A percentile compares a stretch with the other conserved stretches of the same genome.
phyloP scores from a whole-genome alignment of 2,113 vertebrate genomes.

The Rhinoderma darwinii region DNA sequence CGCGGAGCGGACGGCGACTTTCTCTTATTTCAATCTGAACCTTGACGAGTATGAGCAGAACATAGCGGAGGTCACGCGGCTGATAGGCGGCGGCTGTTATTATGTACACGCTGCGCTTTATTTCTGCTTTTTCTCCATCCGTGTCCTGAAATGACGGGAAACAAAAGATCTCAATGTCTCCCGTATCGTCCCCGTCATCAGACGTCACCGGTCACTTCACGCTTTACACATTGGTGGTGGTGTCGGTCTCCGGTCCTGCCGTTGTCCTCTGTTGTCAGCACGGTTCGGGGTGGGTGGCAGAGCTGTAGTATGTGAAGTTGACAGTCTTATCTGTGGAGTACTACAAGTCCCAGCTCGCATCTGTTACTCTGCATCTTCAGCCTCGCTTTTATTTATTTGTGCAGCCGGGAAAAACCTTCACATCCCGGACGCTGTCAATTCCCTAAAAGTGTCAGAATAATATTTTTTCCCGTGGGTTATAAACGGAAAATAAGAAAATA shows the following conservation, averaged over 20 bases:
- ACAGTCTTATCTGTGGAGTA: no score
- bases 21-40: slow-evolving; percentile 29
- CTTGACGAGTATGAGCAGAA: slow-evolving; percentile 3
- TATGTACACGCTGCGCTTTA: slow-evolving; percentile 33
- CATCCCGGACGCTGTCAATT: no score
- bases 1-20: neutral
- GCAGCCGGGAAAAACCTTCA: neutral
- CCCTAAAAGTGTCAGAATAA: no score
- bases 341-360: neutral
- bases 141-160: neutral
- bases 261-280: neutral
- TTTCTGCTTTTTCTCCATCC: slow-evolving; percentile 3
- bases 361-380: neutral
- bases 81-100: slow-evolving; percentile 37
- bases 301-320: neutral
- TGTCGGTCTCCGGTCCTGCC: neutral
- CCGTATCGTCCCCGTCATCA: slow-evolving; percentile 17
- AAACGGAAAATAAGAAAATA: no score
- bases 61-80: slow-evolving; percentile 24
- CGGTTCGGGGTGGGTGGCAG: neutral
- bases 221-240: neutral
- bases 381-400: no score
- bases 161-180: slow-evolving; percentile 36
- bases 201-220: neutral
- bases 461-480: no score